Evolutionary conservation across 2,113 vertebrate species (phyloP).

Genomic region (Pedetes capensis): DNA sequence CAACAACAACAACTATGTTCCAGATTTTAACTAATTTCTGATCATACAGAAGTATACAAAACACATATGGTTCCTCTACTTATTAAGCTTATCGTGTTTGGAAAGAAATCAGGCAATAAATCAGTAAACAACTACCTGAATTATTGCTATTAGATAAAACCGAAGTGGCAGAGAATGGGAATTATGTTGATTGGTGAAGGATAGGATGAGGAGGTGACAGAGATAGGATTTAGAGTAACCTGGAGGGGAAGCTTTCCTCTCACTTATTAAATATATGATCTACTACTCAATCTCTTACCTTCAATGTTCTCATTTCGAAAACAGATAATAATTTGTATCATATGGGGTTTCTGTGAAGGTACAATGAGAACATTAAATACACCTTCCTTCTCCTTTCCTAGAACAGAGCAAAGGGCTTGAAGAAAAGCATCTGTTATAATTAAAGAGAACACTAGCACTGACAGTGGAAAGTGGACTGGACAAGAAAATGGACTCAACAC

Average conservation of each 20-base stretch:
- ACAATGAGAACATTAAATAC: constrained; percentile 14
- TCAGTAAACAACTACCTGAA: neutral
- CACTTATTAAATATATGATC: neutral
- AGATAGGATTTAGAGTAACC: neutral
- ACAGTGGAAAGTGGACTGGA: neutral
- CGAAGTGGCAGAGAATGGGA: neutral
- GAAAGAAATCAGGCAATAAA: neutral
- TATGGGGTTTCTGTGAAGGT: neutral
- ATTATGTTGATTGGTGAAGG: no score
- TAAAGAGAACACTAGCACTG: neutral
- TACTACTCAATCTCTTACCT: neutral
- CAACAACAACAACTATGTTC: no score
- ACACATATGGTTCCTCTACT: neutral
- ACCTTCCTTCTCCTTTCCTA: neutral
- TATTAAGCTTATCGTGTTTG: neutral
- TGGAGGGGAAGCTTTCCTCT: neutral
- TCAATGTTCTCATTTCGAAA: neutral
- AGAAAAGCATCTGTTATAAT: neutral
- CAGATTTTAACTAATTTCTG: neutral
- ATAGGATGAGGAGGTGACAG: neutral
- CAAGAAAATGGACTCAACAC: neutral
- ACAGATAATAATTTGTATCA: neutral
- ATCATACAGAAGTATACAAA: neutral
- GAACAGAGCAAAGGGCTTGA: neutral
- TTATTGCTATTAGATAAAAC: neutral